Percentiles rank a stretch among this genome's conserved stretches.
phyloP scores from a whole-genome alignment of 1,140 invertebrate species.

The Gryllus bimaculatus region DNA sequence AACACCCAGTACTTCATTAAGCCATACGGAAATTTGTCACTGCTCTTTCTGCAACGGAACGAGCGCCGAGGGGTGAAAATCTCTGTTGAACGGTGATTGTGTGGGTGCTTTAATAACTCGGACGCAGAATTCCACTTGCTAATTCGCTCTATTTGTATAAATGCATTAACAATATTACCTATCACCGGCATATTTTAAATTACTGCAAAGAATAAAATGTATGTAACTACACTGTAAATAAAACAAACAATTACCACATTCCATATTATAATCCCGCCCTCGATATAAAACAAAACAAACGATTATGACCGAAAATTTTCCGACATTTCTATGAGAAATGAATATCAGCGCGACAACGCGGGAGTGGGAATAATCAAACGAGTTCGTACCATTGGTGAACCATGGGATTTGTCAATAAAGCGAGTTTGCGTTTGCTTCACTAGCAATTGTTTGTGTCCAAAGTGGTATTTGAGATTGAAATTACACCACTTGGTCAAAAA shows the following conservation, averaged over 20 bases:
- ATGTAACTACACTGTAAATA: not conserved
- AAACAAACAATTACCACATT: not conserved
- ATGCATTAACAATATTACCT: not conserved
- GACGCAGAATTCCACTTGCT: not conserved
- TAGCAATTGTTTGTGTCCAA: no score
- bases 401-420: no score
- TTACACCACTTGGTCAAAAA: no score
- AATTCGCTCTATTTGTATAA: not conserved
- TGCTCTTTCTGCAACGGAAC: not conserved
- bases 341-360: no score
- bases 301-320: not conserved
- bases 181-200: not conserved
- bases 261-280: not conserved
- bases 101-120: not conserved
- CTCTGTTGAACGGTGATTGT: not conserved
- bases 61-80: not conserved
- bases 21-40: no score
- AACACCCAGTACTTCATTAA: no score
- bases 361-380: no score
- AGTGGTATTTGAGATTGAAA: no score
- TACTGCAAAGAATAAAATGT: not conserved
- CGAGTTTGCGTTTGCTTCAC: no score
- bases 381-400: no score
- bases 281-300: not conserved
- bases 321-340: no score